Evolutionary conservation across 1,140 invertebrate genomes (phyloP).

Genomic region (Drosophila mojavensis): DNA sequence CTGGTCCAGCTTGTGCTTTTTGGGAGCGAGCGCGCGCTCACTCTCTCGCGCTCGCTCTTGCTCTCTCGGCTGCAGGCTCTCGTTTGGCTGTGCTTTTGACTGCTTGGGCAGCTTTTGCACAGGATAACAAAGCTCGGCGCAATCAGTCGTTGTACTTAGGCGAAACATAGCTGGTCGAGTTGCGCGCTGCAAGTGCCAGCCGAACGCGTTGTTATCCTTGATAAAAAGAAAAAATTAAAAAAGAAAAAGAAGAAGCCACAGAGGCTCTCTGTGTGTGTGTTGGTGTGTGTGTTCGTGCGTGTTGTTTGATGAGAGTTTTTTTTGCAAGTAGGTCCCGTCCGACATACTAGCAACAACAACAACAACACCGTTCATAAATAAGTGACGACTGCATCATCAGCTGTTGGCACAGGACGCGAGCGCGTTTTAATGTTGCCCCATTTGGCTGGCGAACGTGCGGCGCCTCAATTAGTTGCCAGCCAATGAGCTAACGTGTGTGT

Average conservation of each 20-base stretch:
- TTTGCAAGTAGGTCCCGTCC: slow-evolving; percentile 13
- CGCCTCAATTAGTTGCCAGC: slow-evolving; percentile 24
- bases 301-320: slow-evolving; percentile 20
- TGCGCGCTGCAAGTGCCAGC: slow-evolving; percentile 41
- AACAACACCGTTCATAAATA: slow-evolving; percentile 22
- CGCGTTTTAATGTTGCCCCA: slow-evolving; percentile 38
- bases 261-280: neutral
- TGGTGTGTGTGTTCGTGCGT: slow-evolving; percentile 11
- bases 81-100: slow-evolving; percentile 61
- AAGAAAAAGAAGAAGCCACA: too few species aligned
- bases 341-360: slow-evolving; percentile 24
- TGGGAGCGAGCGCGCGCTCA: slow-evolving; percentile 7
- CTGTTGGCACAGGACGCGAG: slow-evolving; percentile 21
- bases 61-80: slow-evolving; percentile 5
- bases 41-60: slow-evolving; percentile 18
- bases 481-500: neutral
- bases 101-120: slow-evolving; percentile 63
- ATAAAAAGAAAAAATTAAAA: neutral
- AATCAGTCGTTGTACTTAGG: slow-evolving; percentile 79
- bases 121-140: slow-evolving; percentile 76
- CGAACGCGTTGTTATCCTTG: slow-evolving; percentile 36
- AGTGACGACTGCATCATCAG: slow-evolving; percentile 46
- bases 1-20: slow-evolving; percentile 42
- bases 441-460: slow-evolving; percentile 37
- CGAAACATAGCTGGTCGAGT: slow-evolving; percentile 65